Evolutionary conservation across 2,888 invertebrate genomes (phyloP).

Genomic region (Hypolimnas misippus): DNA sequence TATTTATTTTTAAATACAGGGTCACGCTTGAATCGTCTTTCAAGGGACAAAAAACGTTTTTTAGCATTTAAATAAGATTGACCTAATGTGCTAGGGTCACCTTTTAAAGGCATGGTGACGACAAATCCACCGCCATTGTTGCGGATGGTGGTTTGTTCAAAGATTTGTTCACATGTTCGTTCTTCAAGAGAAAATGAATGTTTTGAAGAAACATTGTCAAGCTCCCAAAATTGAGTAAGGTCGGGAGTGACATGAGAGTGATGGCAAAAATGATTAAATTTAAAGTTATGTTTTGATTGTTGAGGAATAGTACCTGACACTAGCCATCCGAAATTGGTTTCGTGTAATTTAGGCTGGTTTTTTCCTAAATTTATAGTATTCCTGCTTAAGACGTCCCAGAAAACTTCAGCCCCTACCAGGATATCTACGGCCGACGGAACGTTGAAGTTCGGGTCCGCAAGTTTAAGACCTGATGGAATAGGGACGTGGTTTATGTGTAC

Average conservation of each 20-base stretch:
- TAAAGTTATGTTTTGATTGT: not conserved
- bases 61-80: constrained; percentile 19
- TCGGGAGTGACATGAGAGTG: not conserved
- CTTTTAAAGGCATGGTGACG: not conserved
- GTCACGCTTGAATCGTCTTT: constrained; percentile 23
- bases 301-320: no score
- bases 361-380: not conserved
- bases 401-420: not conserved
- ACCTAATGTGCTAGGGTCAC: constrained; percentile 15
- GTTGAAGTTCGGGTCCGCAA: no score
- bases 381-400: not conserved
- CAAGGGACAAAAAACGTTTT: constrained; percentile 24
- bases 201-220: constrained; percentile 1
- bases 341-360: not conserved
- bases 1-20: constrained; percentile 23
- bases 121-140: not conserved
- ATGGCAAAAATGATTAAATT: not conserved
- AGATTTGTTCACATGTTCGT: not conserved
- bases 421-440: no score
- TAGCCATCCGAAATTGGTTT: not conserved
- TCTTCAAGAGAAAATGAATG: not conserved
- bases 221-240: not conserved
- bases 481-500: not conserved
- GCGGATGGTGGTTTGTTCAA: not conserved
- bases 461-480: no score